Conservation (phyloP, 64 coral and sea anemone species). For the Stylophora pistillata region DNA sequence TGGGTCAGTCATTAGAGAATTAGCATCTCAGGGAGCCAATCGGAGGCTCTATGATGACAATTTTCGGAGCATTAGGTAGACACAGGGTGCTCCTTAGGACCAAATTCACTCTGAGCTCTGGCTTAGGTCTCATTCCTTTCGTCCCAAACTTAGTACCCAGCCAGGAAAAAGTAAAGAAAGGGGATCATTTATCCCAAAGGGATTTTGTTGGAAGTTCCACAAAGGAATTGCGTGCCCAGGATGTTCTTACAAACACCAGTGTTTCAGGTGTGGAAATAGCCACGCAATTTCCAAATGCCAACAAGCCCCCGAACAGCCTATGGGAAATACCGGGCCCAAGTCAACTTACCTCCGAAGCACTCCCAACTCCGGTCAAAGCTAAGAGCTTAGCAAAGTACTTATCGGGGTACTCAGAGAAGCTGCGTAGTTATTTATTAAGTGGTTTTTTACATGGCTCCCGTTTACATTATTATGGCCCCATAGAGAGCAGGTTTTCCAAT, state of each 20-base stretch:
- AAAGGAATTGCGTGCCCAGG: too few relatives aligned
- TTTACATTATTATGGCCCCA: too few relatives aligned
- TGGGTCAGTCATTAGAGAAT: too few relatives aligned
- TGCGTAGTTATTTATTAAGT: not conserved
- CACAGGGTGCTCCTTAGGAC: too few relatives aligned
- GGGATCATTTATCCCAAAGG: too few relatives aligned
- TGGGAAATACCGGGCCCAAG: not conserved
- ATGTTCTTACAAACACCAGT: too few relatives aligned
- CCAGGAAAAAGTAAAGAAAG: not conserved
- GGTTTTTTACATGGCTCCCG: not conserved
- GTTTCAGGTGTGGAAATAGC: too few relatives aligned
- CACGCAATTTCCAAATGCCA: not conserved
- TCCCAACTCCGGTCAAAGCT: too few relatives aligned
- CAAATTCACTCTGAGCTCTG: not conserved
- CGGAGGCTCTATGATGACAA: not conserved
- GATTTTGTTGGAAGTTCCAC: too few relatives aligned
- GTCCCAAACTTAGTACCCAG: not conserved
- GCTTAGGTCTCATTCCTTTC: not conserved
- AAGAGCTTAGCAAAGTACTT: not conserved
- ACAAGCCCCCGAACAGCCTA: not conserved
- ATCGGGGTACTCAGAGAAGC: not conserved
- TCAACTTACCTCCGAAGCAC: not conserved
- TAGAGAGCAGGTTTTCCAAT: too few relatives aligned
- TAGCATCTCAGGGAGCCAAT: not conserved
- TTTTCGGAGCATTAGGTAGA: too few relatives aligned